Base-by-base conservation (phyloP, 1,140 invertebrate genomes). In the Tetramorium parvispinum region DNA sequence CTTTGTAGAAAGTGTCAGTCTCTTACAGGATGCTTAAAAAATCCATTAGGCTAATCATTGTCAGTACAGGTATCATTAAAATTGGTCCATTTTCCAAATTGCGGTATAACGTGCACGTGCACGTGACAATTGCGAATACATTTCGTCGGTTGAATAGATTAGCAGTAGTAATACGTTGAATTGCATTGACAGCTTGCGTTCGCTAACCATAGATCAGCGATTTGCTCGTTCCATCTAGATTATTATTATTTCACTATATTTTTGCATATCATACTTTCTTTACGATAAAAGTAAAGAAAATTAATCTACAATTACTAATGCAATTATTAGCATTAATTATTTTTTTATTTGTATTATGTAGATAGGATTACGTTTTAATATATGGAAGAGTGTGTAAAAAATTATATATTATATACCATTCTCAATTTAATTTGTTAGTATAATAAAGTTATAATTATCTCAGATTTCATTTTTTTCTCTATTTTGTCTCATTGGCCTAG, bases 31-130 rank as follows among this genome's bases (percentile, higher is more conserved):
- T 21, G 1, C 24, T 32, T 61, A 43, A 21, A 46, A 49, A 24
- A 63, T 77, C 53, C 55, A 78, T 79, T 66, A 66, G 27, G 8
- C 13, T 79, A 66, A 79, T 53, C n/a, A 8, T 37, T 27, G 43
- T 65, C n/a, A 24, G 21, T n/a, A 32, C n/a, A 24, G 7, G 1
- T 53, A 43, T 63, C 10, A 63, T 66, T 79, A 79, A 79, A 79
- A 79, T 79, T n/a, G 32, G 13, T 11, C 18, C 13, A 66, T 66
- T 79, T 53, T 53, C 43, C 27, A 65, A 78, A 66, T 65, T 43
- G 40, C 51, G n/a, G 3, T 66, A 66, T 79, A 53, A 79, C 61
- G 43, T 78, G 27, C 43, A 13, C 13, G 8, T 53, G 43, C 43
- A 13, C 13, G 8, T 53, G 43, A 43, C 61, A 79, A 53, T 79